These are phyloP conservation scores for Drosophila elegans DNA, from an alignment of 1,140 invertebrate species.

Conservation along the genomic window DNA sequence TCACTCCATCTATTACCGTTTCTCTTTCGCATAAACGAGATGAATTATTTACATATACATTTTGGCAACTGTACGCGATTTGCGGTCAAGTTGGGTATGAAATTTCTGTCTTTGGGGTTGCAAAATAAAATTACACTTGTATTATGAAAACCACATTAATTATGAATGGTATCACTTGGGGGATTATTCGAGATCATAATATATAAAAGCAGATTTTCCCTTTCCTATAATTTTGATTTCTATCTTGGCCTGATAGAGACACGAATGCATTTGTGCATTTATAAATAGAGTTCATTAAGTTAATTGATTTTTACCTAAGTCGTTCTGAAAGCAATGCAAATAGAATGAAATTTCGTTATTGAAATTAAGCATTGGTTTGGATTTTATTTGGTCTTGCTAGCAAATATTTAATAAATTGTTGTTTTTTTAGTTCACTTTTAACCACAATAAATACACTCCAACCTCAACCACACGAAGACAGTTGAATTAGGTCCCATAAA, in stretches of 20 bases:
- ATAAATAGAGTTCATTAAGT: conserved; percentile 67
- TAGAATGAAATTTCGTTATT: neutral
- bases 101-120: conserved; percentile 14
- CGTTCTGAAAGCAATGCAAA: conserved; percentile 10
- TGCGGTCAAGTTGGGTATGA: conserved; percentile 48
- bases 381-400: neutral
- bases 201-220: conserved; percentile 34
- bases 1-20: neutral
- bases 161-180: conserved; percentile 48
- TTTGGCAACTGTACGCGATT: conserved; percentile 60
- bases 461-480: conserved; percentile 10
- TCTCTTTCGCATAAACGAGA: conserved; percentile 25
- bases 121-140: conserved; percentile 38
- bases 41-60: conserved; percentile 56
- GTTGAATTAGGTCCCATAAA: conserved; percentile 34
- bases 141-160: conserved; percentile 55
- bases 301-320: conserved; percentile 58
- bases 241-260: conserved; percentile 20
- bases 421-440: neutral
- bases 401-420: neutral
- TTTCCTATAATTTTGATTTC: conserved; percentile 1
- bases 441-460: neutral
- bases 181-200: conserved; percentile 41
- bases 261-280: conserved; percentile 58
- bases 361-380: neutral